phyloP scores from a whole-genome alignment of 2,888 invertebrate genomes.

The Cremastinae sp. region DNA sequence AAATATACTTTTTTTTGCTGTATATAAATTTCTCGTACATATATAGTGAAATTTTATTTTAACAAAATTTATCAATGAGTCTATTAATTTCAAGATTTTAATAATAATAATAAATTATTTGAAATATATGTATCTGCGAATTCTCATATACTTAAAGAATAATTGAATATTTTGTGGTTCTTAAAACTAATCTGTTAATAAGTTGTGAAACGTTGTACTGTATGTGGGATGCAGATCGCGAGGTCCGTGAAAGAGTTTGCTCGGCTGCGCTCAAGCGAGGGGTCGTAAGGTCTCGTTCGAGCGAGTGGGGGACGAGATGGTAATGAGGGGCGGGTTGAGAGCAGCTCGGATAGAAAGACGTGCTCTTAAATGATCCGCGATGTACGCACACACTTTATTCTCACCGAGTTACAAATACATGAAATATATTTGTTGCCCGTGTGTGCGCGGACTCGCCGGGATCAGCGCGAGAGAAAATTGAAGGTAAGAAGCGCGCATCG shows the following conservation, averaged over 20 bases:
- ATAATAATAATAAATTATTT: too few relatives aligned
- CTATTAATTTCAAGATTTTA: too few relatives aligned
- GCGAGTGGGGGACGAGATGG: slow-evolving; percentile 58
- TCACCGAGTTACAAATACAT: slow-evolving; percentile 17
- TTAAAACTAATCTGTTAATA: too few relatives aligned
- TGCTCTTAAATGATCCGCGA: slow-evolving; percentile 38
- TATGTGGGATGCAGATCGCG: slow-evolving; percentile 22
- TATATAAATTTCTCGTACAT: too few relatives aligned
- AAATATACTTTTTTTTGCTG: too few relatives aligned
- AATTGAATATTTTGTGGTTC: too few relatives aligned
- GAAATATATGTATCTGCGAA: too few relatives aligned
- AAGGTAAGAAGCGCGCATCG: slow-evolving; percentile 11
- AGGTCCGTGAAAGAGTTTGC: slow-evolving; percentile 20
- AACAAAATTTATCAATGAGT: too few relatives aligned
- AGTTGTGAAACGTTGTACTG: slow-evolving; percentile 1
- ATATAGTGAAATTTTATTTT: too few relatives aligned
- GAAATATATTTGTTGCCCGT: background rate
- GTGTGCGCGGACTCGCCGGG: background rate
- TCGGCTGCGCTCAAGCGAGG: slow-evolving; percentile 64
- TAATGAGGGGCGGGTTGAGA: slow-evolving; percentile 51
- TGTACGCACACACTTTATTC: slow-evolving; percentile 3
- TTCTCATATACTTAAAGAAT: too few relatives aligned
- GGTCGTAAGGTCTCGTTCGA: slow-evolving; percentile 66
- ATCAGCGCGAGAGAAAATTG: background rate
- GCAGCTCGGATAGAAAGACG: slow-evolving; percentile 45